Evolutionary conservation across 2,113 vertebrate genomes (phyloP).

Genomic region (Pseudolaguvia tuberculata): DNA sequence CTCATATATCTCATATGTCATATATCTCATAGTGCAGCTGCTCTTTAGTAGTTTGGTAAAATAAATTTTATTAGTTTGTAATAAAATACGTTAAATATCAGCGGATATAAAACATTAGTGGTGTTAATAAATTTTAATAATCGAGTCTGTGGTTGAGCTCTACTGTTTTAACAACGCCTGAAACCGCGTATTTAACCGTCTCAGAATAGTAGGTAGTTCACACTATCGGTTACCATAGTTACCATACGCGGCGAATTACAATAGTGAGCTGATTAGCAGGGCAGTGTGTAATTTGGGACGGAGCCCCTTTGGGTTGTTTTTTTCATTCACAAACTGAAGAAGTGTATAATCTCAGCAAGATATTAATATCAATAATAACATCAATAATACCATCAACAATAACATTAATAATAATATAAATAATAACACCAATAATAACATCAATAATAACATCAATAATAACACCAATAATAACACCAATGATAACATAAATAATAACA

Average conservation of each 20-base stretch:
- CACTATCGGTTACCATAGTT: constrained; percentile 8
- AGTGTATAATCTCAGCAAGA: neutral
- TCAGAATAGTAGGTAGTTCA: neutral
- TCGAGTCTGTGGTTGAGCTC: neutral
- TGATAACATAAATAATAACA: too few species aligned
- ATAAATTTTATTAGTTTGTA: neutral
- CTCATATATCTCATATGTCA: too few species aligned
- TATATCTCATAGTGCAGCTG: too few species aligned
- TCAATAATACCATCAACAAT: neutral
- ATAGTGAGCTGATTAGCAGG: neutral
- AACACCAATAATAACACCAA: too few species aligned
- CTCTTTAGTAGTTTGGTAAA: neutral
- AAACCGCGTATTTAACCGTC: neutral
- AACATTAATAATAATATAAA: neutral
- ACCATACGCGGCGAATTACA: neutral
- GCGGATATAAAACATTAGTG: neutral
- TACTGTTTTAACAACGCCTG: neutral
- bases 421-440: too few species aligned
- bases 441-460: neutral
- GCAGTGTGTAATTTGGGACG: constrained; percentile 4
- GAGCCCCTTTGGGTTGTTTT: neutral
- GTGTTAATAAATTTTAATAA: too few species aligned
- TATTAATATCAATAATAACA: neutral
- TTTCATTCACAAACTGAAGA: neutral
- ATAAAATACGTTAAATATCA: neutral